A percentile compares a stretch with the other conserved stretches of the same genome.
phyloP scores from a whole-genome alignment of 2,888 invertebrate genomes.

The Meloe dianella region DNA sequence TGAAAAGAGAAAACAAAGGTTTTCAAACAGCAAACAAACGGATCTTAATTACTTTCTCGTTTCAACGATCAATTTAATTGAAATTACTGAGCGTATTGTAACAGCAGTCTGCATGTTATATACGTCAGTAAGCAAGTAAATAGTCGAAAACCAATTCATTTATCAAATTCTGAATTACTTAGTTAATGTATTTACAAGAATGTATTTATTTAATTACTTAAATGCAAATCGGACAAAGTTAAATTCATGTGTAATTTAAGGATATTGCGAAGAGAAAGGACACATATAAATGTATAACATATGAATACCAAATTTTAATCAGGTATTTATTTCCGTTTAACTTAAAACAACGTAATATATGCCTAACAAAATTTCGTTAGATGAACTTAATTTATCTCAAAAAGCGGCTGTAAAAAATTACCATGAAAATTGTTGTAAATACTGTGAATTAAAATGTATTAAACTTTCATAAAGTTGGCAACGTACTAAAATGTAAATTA shows the following conservation, averaged over 20 bases:
- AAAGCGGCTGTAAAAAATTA: slow-evolving; percentile 31
- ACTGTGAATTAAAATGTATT: slow-evolving; percentile 50
- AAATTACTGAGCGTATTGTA: slow-evolving; percentile 34
- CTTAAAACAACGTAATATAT: not conserved
- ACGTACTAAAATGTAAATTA: slow-evolving; percentile 52
- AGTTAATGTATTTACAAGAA: slow-evolving; percentile 34
- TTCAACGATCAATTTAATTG: slow-evolving; percentile 40
- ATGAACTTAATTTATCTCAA: not conserved
- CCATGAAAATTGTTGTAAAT: slow-evolving; percentile 42
- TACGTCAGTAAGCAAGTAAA: slow-evolving; percentile 23
- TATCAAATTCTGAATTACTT: slow-evolving; percentile 42
- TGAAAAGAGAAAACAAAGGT: slow-evolving; percentile 22
- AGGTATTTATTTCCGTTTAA: not conserved
- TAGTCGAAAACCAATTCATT: slow-evolving; percentile 39
- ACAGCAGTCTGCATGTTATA: slow-evolving; percentile 20
- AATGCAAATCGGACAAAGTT: slow-evolving; percentile 30
- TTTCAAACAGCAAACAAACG: slow-evolving; percentile 29
- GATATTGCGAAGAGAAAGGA: not conserved
- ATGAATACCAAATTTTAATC: not conserved
- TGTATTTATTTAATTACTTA: slow-evolving; percentile 39
- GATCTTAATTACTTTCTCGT: slow-evolving; percentile 40
- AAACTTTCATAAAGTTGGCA: slow-evolving; percentile 52
- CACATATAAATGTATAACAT: not conserved
- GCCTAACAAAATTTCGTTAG: not conserved
- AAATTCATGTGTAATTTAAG: not conserved